phyloP scores from a whole-genome alignment of 2,113 vertebrate genomes.

The Apodemus speciosus region DNA sequence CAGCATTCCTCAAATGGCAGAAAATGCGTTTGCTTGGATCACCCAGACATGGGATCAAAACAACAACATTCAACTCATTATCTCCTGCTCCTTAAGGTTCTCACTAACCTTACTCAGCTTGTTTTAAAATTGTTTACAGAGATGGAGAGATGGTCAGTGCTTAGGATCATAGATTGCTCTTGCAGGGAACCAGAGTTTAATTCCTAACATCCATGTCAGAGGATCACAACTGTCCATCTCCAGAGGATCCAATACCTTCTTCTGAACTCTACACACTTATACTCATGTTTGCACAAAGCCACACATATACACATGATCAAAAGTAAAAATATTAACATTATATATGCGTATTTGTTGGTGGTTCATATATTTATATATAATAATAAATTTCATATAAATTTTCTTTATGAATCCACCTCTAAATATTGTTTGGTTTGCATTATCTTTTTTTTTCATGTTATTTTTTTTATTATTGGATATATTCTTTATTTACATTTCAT shows the following conservation, averaged over 20 bases:
- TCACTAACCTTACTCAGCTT: background rate
- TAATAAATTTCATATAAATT: background rate
- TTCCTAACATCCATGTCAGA: background rate
- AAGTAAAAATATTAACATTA: background rate
- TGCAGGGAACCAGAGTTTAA: background rate
- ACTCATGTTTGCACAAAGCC: too few species aligned
- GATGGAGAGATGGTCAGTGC: too few species aligned
- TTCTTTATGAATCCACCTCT: slow-evolving; percentile 9
- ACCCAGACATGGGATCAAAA: background rate
- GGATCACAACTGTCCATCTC: background rate
- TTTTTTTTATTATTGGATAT: too few species aligned
- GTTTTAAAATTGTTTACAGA: slow-evolving; percentile 43
- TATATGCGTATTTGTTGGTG: background rate
- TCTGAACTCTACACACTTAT: background rate
- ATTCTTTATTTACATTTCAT: too few species aligned
- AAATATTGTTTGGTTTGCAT: slow-evolving; percentile 23
- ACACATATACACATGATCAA: background rate
- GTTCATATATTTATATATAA: background rate
- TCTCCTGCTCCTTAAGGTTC: slow-evolving; percentile 14
- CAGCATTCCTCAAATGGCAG: slow-evolving; percentile 34
- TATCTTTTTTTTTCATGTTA: too few species aligned
- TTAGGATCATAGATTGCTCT: too few species aligned
- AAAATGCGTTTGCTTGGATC: slow-evolving; percentile 54
- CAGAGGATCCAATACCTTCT: background rate
- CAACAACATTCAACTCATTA: background rate